Evolutionary conservation across 2,888 invertebrate genomes (phyloP), one percentile per base, ranked within the genome.

Genomic region (Gymnoscelis rufifasciata): DNA sequence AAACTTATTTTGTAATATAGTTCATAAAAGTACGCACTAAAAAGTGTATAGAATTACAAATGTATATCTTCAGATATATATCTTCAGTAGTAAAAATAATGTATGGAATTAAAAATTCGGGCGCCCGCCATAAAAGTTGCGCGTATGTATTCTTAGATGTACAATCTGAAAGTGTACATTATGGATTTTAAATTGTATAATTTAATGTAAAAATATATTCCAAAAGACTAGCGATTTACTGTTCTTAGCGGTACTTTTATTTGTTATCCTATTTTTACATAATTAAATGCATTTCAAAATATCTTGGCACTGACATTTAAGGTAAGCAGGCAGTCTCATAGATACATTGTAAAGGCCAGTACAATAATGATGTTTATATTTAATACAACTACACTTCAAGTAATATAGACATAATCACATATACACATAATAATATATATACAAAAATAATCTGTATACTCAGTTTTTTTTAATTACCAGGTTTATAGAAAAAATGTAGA

Each of bases 231-330:
- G 43, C 43, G 38, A 26, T 35, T 43, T 47, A 47, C 31, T 12
- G 43, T 26, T 24, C 38, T 43, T 38, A 15, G 19, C 19, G 19
- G 19, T 19, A 19, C 19, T 19, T 19, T 19, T 19, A 19, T 19
- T 2, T 2, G 19, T 19, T 3, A 19, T 3, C 19, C 19, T 19
- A 19, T 19, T 13, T 10, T 41, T 35, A 43, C 10, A 35, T 23
- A 12, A 38, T 27, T 49, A 49, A 50, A 50, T 50, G 49, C 49
- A 45, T 45, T 50, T 36, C 19, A 33, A 11, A 44, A 13, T 42
- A 50, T 50, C 41, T 50, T 51, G 46, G 51, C 51, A 51, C 51
- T 41, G 43, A 40, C 47, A 45, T 42, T 35, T 13, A 26, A 38
- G 13, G 15, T 26, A 33, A 15, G 28, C 14, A 30, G 36, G 40